Base-by-base conservation (phyloP, 2,113 vertebrate species). In the Accipiter cooperii region DNA sequence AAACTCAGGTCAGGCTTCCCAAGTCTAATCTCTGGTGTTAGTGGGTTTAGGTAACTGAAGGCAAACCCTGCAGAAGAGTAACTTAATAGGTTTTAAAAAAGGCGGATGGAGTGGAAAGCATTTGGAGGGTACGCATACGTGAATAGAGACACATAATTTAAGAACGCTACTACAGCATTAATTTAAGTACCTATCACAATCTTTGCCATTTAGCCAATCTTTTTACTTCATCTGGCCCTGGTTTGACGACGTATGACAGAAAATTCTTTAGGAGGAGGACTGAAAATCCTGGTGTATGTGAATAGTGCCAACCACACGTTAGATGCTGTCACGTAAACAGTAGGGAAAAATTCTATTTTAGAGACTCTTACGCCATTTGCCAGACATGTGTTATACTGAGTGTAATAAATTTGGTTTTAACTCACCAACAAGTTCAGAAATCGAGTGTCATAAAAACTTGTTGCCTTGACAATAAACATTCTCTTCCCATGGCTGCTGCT, bases 371-470 rank as follows among this genome's bases (percentile, higher is more conserved):
- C 8, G 40, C 12, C 16, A 17, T 47, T 76, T 85, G 24, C 31
- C 82, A 71, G 5, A 8, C 10, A 57, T 18, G 26, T 1, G 6
- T 66, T 34, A 55, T 0, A 28, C 9, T 20, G 24, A 76, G 57
- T 2, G 9, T 8, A 70, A 51, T 8, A 36, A 5, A 17, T 31
- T 40, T 36, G 14, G 2, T 38, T 86, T 88, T 66, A 82, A 97
- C 98, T 98, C 92, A 99, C 99, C 98, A 99, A 34, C 87, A 99
- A 97, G 4, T 31, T 88, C 68, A 99, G 96, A 98, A 99, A 99
- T 44, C 99, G 98, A 34, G 6, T 92, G 85, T 99, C 99, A 64
- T 99, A 99, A 96, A 96, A 99, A 22, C 95, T 85, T 8, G 98
- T 97, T 87, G 99, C 89, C 88, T 97, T 98, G 97, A 99, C 96